These are phyloP conservation scores for Cordylochernes scorpioides DNA, from an alignment of 2,888 invertebrate species.

Conservation along the genomic window DNA sequence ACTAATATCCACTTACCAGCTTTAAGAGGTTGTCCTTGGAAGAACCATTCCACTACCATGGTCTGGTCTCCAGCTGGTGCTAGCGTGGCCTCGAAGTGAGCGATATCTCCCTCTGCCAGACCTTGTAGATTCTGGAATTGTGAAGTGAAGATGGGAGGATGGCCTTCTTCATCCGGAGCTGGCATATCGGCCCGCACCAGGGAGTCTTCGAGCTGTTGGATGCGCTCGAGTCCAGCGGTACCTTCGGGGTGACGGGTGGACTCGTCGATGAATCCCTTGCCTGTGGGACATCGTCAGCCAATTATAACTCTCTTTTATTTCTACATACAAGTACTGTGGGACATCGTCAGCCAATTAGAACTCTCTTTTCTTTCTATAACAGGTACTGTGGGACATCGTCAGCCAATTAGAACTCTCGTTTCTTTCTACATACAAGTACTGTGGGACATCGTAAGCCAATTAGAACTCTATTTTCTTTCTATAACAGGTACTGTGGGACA, in stretches of 20 bases:
- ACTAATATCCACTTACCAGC: conserved; percentile 22
- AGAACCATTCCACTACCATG: conserved; percentile 87
- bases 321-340: too few relatives aligned
- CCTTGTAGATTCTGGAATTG: conserved; percentile 46
- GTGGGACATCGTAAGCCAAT: too few relatives aligned
- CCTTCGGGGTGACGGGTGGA: conserved; percentile 80
- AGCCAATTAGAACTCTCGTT: too few relatives aligned
- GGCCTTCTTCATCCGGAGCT: conserved; percentile 42
- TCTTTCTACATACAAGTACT: too few relatives aligned
- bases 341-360: too few relatives aligned
- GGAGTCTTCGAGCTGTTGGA: conserved; percentile 66
- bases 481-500: too few relatives aligned
- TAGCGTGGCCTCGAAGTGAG: conserved; percentile 86
- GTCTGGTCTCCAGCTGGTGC: conserved; percentile 77
- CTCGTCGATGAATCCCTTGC: conserved; percentile 45
- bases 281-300: too few relatives aligned
- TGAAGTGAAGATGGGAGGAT: conserved; percentile 61
- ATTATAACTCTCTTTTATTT: too few relatives aligned
- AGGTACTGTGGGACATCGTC: too few relatives aligned
- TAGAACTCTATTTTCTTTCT: too few relatives aligned
- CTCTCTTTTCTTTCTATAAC: too few relatives aligned
- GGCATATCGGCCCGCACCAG: conserved; percentile 24
- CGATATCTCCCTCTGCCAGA: conserved; percentile 76
- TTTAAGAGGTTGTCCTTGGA: conserved; percentile 48
- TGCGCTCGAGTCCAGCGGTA: conserved; percentile 66